These are phyloP conservation scores for Cuculus canorus DNA, from an alignment of 2,797 vertebrate genomes.

Conservation along the genomic window DNA sequence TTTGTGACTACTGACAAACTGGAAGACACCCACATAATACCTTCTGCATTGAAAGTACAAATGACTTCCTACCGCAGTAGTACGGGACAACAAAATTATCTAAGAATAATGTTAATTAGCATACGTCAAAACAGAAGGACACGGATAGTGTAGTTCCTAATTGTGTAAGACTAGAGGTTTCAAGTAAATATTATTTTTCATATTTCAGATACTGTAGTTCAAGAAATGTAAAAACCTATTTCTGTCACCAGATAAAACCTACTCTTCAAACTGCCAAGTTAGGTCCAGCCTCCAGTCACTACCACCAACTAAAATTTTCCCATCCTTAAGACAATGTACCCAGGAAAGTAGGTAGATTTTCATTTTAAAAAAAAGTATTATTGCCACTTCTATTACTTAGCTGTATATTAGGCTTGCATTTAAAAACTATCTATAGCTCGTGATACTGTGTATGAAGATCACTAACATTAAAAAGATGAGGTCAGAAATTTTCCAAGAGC, in stretches of 20 bases:
- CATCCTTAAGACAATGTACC: background rate
- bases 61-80: background rate
- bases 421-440: background rate
- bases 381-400: background rate
- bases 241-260: background rate
- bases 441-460: background rate
- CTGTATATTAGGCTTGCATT: background rate
- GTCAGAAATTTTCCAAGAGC: background rate
- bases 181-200: background rate
- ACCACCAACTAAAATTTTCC: background rate
- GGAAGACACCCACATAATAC: slow-evolving; percentile 33
- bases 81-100: background rate
- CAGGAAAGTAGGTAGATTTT: background rate
- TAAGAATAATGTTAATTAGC: slow-evolving; percentile 4
- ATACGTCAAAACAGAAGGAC: slow-evolving; percentile 34
- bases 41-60: slow-evolving; percentile 21
- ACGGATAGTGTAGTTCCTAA: background rate
- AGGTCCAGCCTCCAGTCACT: background rate
- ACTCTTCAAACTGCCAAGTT: background rate
- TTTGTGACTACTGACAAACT: slow-evolving; percentile 43
- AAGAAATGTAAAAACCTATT: background rate
- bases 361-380: background rate
- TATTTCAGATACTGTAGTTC: background rate
- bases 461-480: background rate
- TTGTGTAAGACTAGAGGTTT: background rate